Evolutionary conservation across 35 echinoderm and acorn worm species (phyloP).

Genomic region (Amphiura filiformis): DNA sequence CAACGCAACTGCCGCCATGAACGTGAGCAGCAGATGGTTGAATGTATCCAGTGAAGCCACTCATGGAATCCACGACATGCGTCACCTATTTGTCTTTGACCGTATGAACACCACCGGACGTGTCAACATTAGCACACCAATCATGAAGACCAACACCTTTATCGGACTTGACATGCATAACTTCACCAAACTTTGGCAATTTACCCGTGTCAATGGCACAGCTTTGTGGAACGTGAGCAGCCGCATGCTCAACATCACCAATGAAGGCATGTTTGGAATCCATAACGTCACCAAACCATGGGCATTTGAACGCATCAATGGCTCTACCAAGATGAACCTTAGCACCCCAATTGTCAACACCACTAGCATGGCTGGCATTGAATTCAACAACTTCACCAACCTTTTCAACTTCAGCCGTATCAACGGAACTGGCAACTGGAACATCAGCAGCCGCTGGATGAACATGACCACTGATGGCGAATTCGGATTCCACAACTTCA

Average conservation of each 20-base stretch:
- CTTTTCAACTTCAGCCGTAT: slow-evolving; percentile 41
- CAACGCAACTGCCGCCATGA: slow-evolving; percentile 13
- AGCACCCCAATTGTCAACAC: slow-evolving; percentile 23
- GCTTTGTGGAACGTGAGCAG: slow-evolving; percentile 25
- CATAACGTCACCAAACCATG: slow-evolving; percentile 26
- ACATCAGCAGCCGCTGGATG: slow-evolving; percentile 23
- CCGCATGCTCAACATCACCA: slow-evolving; percentile 41
- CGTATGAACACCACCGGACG: slow-evolving; percentile 35
- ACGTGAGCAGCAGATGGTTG: slow-evolving; percentile 23
- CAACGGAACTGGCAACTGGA: slow-evolving; percentile 6
- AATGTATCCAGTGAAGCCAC: slow-evolving; percentile 12
- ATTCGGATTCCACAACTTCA: slow-evolving; percentile 34
- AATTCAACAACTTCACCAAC: slow-evolving; percentile 54
- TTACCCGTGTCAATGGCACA: slow-evolving; percentile 47
- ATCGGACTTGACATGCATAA: slow-evolving; percentile 32
- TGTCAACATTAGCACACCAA: slow-evolving; percentile 26
- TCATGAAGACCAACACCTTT: slow-evolving; percentile 9
- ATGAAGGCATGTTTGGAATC: slow-evolving; percentile 30
- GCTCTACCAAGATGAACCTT: slow-evolving; percentile 28
- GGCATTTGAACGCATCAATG: slow-evolving; percentile 48
- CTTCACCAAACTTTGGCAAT: slow-evolving; percentile 22
- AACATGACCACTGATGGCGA: slow-evolving; percentile 17
- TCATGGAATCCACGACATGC: slow-evolving; percentile 35
- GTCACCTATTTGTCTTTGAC: slow-evolving; percentile 35
- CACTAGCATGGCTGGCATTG: slow-evolving; percentile 10